Conservation (phyloP, 2,113 vertebrate genomes). For the Petromus typicus region DNA sequence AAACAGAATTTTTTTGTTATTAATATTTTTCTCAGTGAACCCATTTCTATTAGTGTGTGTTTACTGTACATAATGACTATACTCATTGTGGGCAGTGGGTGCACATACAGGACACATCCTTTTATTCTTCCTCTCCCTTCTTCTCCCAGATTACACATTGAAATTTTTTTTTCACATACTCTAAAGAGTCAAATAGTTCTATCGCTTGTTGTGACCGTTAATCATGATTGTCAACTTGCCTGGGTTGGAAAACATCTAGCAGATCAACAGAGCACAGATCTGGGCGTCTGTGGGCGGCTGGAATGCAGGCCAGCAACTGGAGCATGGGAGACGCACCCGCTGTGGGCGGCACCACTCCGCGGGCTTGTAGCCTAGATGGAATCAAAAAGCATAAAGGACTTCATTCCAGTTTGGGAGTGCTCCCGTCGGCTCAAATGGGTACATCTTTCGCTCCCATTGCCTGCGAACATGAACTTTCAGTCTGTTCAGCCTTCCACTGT, state of each 20-base stretch:
- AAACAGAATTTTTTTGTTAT: neutral
- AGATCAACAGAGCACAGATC: neutral
- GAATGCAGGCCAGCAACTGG: neutral
- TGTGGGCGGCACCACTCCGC: neutral
- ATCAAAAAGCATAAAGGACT: neutral
- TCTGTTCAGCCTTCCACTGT: neutral
- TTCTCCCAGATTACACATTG: too few species aligned
- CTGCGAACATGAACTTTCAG: neutral
- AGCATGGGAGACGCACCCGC: neutral
- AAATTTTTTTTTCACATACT: neutral
- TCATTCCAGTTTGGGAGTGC: neutral
- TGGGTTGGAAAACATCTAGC: neutral
- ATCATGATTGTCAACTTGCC: neutral
- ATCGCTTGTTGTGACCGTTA: neutral
- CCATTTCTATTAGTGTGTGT: neutral
- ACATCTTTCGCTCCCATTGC: neutral
- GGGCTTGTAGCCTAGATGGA: neutral
- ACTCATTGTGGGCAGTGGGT: neutral
- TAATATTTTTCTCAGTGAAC: neutral
- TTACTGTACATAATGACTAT: neutral
- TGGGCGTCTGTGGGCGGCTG: neutral
- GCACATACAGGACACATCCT: neutral
- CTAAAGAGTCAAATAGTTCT: neutral
- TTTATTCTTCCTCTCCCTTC: too few species aligned
- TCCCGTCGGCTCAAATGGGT: neutral